Base-by-base conservation (phyloP, 2,113 vertebrate genomes). In the Leptobrachium leishanense region DNA sequence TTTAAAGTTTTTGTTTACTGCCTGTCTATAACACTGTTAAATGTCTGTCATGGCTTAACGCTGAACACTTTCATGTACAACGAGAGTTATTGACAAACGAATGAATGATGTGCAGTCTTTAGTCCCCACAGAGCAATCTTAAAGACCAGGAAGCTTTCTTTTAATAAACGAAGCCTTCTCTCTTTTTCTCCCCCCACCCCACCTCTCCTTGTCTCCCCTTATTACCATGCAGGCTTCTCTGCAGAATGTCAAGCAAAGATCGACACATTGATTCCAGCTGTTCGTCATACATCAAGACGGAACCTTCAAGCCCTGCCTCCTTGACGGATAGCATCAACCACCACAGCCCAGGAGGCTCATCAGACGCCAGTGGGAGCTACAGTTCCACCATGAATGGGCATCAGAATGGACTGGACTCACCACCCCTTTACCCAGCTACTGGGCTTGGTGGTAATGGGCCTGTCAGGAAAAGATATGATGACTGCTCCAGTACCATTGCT, bases 171-270 rank as follows among this genome's bases (percentile, higher is more conserved):
- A 82, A 85, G 57, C 76, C 68, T 68, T 53, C 41, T 64, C 53
- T 72, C 74, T 54, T 55, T 43, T 8, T 12, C 39, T 4, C 59
- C 46, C n/a, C 67, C 2, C 20, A 31, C 20, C 20, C 20, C 20
- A 31, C 20, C 20, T 31, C 20, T 50, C 41, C 5, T 57, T 3
- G 63, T 44, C 31, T 54, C 68, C 84, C 81, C 85, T 82, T 85
- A 44, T 84, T 75, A 84, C 11, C 77, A 83, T 87, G 66, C 90
- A 99, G 98, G 97, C 97, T 99, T 94, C 96, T 99, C 94, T 99
- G 98, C 98, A 99, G 98, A 97, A 99, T 99, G 98, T 99, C 97
- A 94, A 98, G 93, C 95, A 99, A 99, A 94, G 98, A 99, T 93
- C 98, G 96, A 89, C 98, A 99, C 95, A 96, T 99, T 94, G 98